Base-by-base conservation (phyloP, 2,888 invertebrate species). In the Aethes cnicana region DNA sequence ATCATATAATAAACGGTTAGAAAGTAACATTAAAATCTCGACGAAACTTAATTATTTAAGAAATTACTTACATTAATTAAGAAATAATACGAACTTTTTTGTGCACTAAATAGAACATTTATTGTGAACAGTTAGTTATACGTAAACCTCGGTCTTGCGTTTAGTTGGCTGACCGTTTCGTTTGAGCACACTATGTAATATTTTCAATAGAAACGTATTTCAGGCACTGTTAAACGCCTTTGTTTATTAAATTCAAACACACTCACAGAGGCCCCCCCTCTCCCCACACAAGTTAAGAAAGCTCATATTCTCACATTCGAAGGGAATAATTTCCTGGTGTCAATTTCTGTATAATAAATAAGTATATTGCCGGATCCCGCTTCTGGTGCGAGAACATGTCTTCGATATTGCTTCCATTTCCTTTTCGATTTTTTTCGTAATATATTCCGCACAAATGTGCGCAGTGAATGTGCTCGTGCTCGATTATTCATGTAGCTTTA, bases 401-500 rank as follows among this genome's bases (percentile, higher is more conserved):
- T 52, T 52, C 52, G 44, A 52, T 52, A 52, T 52, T 52, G 39
- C 52, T 52, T 52, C 37, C 44, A 52, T 52, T 52, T 52, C 52
- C 52, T 39, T 39, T 44, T 39, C 18, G 39, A 52, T 52, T 46
- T 52, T n/a, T 46, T 52, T 46, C 46, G 32, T 46, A 46, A 52
- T 46, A 52, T 52, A 39, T 46, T 46, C 43, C 33, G 32, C 52
- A 46, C 39, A 52, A n/a, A 39, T 52, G 25, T 46, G 46, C 50
- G 43, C 18, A 32, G 23, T 50, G 36, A 50, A 50, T 50, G 36
- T 30, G 12, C 37, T 44, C n/a, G n/a, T n/a, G n/a, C n/a, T 37
- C 43, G 43, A 50, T 44, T 44, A 30, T 37, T 23, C 17, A 21
- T 14, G 9, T 23, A 30, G 23, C 28, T 47, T 21, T 33, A 16